phyloP scores from a whole-genome alignment of 2,113 vertebrate genomes.

The Xiphophorus couchianus region DNA sequence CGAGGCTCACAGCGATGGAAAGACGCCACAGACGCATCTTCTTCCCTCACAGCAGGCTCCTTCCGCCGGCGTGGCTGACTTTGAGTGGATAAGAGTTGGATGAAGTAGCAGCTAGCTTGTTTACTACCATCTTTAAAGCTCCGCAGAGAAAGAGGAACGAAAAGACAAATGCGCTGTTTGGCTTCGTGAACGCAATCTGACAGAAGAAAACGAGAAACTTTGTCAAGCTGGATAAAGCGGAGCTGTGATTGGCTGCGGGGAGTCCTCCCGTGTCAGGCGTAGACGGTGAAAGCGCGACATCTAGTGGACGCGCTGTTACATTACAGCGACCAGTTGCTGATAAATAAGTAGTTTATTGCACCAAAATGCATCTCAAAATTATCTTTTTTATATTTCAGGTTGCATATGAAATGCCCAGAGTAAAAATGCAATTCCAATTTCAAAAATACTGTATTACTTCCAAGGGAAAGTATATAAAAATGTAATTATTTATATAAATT shows the following conservation, averaged over 20 bases:
- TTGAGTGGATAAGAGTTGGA: neutral
- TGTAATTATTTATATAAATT: no score
- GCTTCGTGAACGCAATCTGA: neutral
- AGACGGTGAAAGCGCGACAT: slow-evolving; percentile 39
- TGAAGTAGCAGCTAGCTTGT: neutral
- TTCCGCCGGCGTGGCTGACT: neutral
- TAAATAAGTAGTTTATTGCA: no score
- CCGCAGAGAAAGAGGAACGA: neutral
- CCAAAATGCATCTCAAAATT: no score
- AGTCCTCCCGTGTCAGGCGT: neutral
- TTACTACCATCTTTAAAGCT: slow-evolving; percentile 20
- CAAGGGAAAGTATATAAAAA: no score
- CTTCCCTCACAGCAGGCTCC: neutral
- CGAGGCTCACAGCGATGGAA: slow-evolving; percentile 56
- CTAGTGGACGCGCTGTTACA: slow-evolving; percentile 33
- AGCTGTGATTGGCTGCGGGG: slow-evolving; percentile 65
- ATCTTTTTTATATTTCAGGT: no score
- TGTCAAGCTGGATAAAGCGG: neutral
- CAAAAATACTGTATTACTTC: no score
- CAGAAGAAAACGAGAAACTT: slow-evolving; percentile 34
- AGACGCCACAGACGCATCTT: slow-evolving; percentile 67
- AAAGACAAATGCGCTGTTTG: neutral
- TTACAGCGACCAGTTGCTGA: neutral
- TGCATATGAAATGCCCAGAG: no score
- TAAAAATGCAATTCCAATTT: no score